Evolutionary conservation across 2,113 vertebrate species (phyloP), one percentile per base, ranked within the genome.

Genomic region (Lasiurus cinereus): DNA sequence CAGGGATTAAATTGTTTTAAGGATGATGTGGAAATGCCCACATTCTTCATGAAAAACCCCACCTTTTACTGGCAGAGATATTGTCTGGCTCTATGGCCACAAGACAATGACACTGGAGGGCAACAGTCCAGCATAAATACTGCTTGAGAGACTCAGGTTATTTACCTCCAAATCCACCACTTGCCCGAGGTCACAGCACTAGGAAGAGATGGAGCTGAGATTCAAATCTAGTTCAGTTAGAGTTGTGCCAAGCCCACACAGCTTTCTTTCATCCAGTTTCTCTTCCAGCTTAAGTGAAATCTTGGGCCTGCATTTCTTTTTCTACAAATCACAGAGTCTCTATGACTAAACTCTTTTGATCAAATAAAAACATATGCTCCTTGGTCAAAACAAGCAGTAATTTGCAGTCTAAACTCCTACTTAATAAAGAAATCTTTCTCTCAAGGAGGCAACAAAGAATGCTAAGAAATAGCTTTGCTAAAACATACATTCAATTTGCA

Each of bases 291-390:
- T 83, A 74, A 77, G 19, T 76, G 62, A 93, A 88, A 80, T 64
- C 10, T 24, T 43, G 31, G 59, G 11, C 27, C 67, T 94, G 52
- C 6, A 27, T 90, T 90, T 94, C 50, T 83, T 76, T 39, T 52
- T 10, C 29, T 54, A 46, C 7, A 64, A 64, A 70, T 76, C 59
- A 50, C 16, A 12, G 48, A 82, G 31, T 69, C 73, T 91, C 27
- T 85, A 33, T 74, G 83, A 74, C 72, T 88, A 84, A 96, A 84
- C n/a, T 83, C 91, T 88, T 93, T 94, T 94, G 88, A 95, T 92
- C 91, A 95, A 96, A 46, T 89, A 94, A 83, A 94, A 89, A 64
- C 96, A 91, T 93, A 76, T 97, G 93, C 18, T 91, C 91, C 94
- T 87, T 97, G 94, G 85, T 89, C 52, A 84, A 95, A 95, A 86